Base-by-base conservation (phyloP, 2,888 invertebrate species). In the Physocephala rufipes region DNA sequence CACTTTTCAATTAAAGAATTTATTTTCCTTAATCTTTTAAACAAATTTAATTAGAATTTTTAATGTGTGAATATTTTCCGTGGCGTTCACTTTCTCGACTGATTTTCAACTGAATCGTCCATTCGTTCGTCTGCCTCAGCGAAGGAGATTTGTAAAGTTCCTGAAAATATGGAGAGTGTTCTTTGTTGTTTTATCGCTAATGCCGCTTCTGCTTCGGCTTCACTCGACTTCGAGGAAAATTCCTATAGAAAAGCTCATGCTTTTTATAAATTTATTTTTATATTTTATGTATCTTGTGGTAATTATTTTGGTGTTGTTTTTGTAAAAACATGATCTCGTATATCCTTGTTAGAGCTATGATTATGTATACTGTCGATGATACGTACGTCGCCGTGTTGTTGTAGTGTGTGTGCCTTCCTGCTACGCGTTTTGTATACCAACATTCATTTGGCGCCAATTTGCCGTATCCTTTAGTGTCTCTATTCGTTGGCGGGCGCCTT, bases 81-180 rank as follows among this genome's bases (percentile, higher is more conserved):
- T 74, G 73, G 73, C 74, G 73, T 71, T 76, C 78, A 74, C 74
- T 73, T 73, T 74, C 75, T 76, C 75, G 74, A 72, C 73, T 76
- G 74, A 72, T 74, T 68, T 76, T 64, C 76, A 72, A 78, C 77
- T 78, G 74, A 78, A 71, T 51, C 62, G 73, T 74, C 70, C 71
- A 71, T 69, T n/a, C 70, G 53, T 73, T 71, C 72, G 72, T 67
- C 69, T 47, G 61, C 55, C 68, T 65, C 73, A 68, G 65, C 75
- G 69, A 67, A 74, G 75, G 76, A 76, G 75, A 75, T 76, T 59
- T 30, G 43, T 30, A 30, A 68, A 68, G 49, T 58, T 58, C 45
- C 28, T 65, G 26, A 49, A 49, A 49, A 15, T 19, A 49, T 49
- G 15, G 12, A 16, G 43, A 64, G 71, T 51, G 28, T 61, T 47